Base-by-base conservation (phyloP, 2,113 vertebrate species). In the Marmota monax region DNA sequence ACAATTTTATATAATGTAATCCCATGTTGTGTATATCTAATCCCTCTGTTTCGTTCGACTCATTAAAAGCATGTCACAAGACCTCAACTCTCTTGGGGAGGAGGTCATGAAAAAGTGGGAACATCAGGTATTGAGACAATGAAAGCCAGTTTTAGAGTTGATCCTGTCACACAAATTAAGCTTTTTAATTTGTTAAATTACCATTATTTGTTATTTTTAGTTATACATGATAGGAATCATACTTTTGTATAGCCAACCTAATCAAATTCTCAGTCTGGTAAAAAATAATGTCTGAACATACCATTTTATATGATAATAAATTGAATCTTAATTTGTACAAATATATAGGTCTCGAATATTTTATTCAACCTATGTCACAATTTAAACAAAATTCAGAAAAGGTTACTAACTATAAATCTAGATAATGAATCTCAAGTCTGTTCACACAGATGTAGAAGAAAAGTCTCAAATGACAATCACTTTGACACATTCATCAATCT, bases 311-410 rank as follows among this genome's bases (percentile, higher is more conserved):
- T 1, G 45, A n/a, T 51, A 80, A 65, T 20, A 45, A 70, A 72
- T 1, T n/a, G 13, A 79, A 73, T 7, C 9, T 42, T 25, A 72
- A 69, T 25, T 29, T 70, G 61, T 39, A 92, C n/a, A 84, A 76
- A 48, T 65, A 4, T 37, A 4, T 17, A n/a, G 51, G 12, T 69
- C 23, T 29, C 61, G 22, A 18, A 51, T 61, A 45, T 78, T 37
- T 45, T 39, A 61, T 63, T 63, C 53, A 72, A 17, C 25, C 45
- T 58, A 17, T 20, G 20, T 48, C 18, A 84, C n/a, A 72, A 78
- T 63, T 48, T 72, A 89, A 93, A 23, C 17, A 63, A 88, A 84
- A 89, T 5, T 84, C 79, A 77, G 8, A n/a, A 92, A 72, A 84
- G 32, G 77, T 7, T 37, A 7, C 70, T 45, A 18, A 2, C 9